phyloP scores from a whole-genome alignment of 2,888 invertebrate species.

The Watsonalla binaria region DNA sequence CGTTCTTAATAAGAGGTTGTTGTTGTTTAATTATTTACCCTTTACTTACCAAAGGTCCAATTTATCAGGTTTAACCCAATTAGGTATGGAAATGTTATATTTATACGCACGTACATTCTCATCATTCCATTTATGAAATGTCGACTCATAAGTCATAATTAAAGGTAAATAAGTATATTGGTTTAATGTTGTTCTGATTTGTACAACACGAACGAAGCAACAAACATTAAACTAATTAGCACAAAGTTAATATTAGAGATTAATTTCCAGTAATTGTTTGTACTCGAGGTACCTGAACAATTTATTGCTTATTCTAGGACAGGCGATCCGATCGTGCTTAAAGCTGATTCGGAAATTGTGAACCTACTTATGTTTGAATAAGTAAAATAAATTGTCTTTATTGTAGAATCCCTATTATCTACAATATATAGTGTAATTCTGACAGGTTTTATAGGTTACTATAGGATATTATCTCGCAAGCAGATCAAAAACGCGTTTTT shows the following conservation, averaged over 20 bases:
- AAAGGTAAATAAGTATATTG: not conserved
- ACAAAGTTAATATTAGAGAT: constrained; percentile 5
- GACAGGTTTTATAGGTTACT: no score
- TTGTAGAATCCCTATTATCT: no score
- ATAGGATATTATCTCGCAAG: no score
- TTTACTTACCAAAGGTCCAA: constrained; percentile 15
- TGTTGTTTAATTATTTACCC: constrained; percentile 26
- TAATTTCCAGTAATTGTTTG: not conserved
- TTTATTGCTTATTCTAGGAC: not conserved
- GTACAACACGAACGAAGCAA: not conserved
- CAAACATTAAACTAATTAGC: constrained; percentile 5
- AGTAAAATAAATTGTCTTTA: no score
- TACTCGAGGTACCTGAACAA: not conserved
- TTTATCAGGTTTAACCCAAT: constrained; percentile 14
- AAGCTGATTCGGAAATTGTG: not conserved
- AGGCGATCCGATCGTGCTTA: not conserved
- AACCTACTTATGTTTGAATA: no score
- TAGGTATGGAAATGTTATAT: constrained; percentile 1
- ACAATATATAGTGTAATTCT: no score
- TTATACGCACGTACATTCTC: not conserved
- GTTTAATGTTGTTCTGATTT: not conserved
- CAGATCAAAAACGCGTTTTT: no score
- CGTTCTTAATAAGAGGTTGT: constrained; percentile 4
- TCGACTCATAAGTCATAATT: constrained; percentile 5
- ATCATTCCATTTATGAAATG: constrained; percentile 7